Evolutionary conservation across 2,113 vertebrate species (phyloP), one percentile per base, ranked within the genome.

Genomic region (Panthera leo): DNA sequence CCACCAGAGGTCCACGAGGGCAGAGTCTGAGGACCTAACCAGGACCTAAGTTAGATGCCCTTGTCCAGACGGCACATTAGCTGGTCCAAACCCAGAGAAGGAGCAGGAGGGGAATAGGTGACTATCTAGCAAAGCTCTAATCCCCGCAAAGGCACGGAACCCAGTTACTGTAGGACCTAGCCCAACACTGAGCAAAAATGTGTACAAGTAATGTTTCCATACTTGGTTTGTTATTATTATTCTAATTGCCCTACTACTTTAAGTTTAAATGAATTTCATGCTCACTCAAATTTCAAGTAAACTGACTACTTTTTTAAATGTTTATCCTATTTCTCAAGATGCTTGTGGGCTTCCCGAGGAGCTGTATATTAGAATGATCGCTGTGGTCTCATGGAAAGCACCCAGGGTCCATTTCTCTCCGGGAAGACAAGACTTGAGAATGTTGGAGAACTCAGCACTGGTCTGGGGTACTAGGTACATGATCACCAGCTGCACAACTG

Each of bases 381-480:
- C 6, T 25, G 18, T 0, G 0, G 45, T 58, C 25, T 11, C 13
- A 0, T 0, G 8, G 67, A 51, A 5, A 10, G 0, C 36, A 1
- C 8, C 11, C 2, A 1, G 19, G 51, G 3, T 5, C 1, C 7
- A 0, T 65, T 80, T 70, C 27, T 78, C 19, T 34, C 5, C 0
- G 5, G 13, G 7, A 6, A 68, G 51, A 70, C 7, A 51, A 31
- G 45, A 12, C 19, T 2, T 34, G 19, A 21, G 16, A 4, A 16
- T n/a, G 18, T 3, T 7, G 34, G n/a, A 7, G n/a, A 13, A 29
- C 63, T 42, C 39, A 1, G 23, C 19, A 55, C 27, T 18, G 23
- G 23, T 31, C 19, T 12, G 5, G 7, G 7, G 13, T 13, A 11
- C 25, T 4, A 5, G 2, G 31, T 4, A 0, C 25, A 15, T 3